Percentiles rank a stretch among this genome's conserved stretches.
Conservation (phyloP, 2,888 invertebrate genomes). For the Apotomis turbidana region DNA sequence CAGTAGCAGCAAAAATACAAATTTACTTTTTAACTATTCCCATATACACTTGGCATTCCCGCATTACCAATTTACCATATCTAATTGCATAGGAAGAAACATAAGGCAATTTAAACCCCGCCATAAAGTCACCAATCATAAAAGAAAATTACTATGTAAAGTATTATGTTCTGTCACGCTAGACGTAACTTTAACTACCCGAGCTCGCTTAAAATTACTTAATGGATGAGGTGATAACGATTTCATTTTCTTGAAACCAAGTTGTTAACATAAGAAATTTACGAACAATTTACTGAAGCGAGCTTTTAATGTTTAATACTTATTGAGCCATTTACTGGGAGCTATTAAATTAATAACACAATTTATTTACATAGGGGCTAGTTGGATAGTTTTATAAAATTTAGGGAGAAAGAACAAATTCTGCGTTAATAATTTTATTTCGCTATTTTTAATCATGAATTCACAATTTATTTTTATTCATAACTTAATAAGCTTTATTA, state of each 20-base stretch:
- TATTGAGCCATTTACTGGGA: background rate
- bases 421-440: no score
- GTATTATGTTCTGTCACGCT: conserved; percentile 25
- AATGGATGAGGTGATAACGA: conserved; percentile 11
- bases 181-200: background rate
- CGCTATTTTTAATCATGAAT: no score
- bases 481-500: no score
- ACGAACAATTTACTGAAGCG: background rate
- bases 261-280: conserved; percentile 4
- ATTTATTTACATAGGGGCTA: no score
- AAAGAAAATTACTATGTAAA: conserved; percentile 16
- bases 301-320: conserved; percentile 4
- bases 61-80: conserved; percentile 2
- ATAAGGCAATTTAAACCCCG: conserved; percentile 8
- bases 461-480: no score
- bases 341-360: background rate
- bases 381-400: no score
- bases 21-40: background rate
- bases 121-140: conserved; percentile 4
- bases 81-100: conserved; percentile 15
- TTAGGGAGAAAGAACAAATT: background rate
- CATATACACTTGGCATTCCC: background rate
- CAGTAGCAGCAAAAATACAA: conserved; percentile 82
- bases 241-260: conserved; percentile 10
- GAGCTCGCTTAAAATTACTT: background rate